These are phyloP conservation scores for Sebastes kiyomatsui DNA, from an alignment of 2,797 vertebrate genomes.

Conservation along the genomic window DNA sequence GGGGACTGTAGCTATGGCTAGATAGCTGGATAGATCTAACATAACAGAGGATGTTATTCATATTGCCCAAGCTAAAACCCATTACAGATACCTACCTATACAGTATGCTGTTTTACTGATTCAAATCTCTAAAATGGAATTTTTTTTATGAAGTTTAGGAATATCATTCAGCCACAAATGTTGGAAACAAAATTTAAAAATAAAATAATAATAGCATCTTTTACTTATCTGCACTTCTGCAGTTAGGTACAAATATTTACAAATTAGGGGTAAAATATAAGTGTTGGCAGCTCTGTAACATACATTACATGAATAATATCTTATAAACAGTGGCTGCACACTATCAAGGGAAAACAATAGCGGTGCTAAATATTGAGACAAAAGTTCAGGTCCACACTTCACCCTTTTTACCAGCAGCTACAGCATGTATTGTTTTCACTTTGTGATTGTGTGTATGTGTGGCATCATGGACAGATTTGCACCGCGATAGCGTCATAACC, in stretches of 20 bases:
- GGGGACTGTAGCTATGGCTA: too few relatives aligned
- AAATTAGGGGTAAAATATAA: not conserved
- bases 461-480: not conserved
- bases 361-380: not conserved
- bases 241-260: not conserved
- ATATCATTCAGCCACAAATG: not conserved
- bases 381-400: not conserved
- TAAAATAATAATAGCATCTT: not conserved
- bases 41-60: not conserved
- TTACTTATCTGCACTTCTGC: not conserved
- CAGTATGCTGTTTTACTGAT: not conserved
- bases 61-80: not conserved
- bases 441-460: not conserved
- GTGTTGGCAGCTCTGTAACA: not conserved
- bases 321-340: not conserved
- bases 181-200: not conserved
- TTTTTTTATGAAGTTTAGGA: not conserved
- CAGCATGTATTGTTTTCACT: not conserved
- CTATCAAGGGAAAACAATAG: conserved; percentile 7
- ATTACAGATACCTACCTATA: not conserved
- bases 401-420: not conserved
- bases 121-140: not conserved
- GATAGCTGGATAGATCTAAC: not conserved
- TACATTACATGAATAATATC: not conserved
- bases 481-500: not conserved